Conservation (phyloP, 2,888 invertebrate genomes). For the Deroplatys truncata region DNA sequence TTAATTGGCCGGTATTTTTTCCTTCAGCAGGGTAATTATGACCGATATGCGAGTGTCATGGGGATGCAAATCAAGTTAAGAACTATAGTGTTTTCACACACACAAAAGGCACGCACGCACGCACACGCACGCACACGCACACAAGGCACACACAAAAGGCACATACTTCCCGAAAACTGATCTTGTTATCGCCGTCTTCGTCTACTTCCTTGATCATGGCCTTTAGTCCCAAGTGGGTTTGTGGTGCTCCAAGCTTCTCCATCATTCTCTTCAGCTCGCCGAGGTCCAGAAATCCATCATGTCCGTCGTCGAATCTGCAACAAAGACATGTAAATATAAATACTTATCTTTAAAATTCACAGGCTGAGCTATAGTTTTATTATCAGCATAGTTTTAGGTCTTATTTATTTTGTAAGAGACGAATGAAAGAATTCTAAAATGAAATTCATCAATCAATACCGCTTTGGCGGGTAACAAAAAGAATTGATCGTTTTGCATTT, state of each 20-base stretch:
- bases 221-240: conserved; percentile 91
- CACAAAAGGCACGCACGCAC: too few relatives aligned
- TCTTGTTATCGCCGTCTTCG: conserved; percentile 78
- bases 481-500: too few relatives aligned
- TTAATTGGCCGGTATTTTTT: too few relatives aligned
- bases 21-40: too few relatives aligned
- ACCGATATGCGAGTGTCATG: too few relatives aligned
- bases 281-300: conserved; percentile 84
- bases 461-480: too few relatives aligned
- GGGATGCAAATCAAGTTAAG: too few relatives aligned
- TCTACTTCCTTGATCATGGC: conserved; percentile 92
- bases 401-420: background rate
- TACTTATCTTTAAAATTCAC: too few relatives aligned
- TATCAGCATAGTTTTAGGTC: background rate
- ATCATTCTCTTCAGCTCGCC: conserved; percentile 92
- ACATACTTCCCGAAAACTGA: conserved; percentile 84
- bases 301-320: conserved; percentile 84
- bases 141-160: background rate
- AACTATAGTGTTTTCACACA: too few relatives aligned
- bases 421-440: too few relatives aligned
- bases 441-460: too few relatives aligned
- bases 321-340: background rate
- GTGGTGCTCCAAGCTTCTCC: conserved; percentile 93
- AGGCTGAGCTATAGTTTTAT: background rate
- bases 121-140: too few relatives aligned